Evolutionary conservation across 2,113 vertebrate genomes (phyloP), one percentile per base, ranked within the genome.

Genomic region (Hyaena hyaena): DNA sequence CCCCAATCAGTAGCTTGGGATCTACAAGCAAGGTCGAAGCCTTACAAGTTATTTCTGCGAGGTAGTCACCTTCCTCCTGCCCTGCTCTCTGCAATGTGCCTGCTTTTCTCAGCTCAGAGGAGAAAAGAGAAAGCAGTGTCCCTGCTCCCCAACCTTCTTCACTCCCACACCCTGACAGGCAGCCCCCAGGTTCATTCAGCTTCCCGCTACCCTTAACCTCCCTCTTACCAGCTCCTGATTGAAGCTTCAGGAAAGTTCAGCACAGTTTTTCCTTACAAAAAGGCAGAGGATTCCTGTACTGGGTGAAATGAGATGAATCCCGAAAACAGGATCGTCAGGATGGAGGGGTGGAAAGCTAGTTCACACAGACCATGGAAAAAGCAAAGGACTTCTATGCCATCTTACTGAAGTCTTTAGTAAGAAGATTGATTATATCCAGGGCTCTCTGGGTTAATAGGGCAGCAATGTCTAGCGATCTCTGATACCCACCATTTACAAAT

Each of bases 1-100:
- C 11, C 50, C 69, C 35, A 96, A 87, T 97, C 65, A 81, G 61
- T 84, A 96, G 43, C 68, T 96, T 89, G 66, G n/a, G 35, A 83
- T 80, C 93, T 97, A 90, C 43, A 84, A 92, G 71, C 26, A 90
- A 84, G 31, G 65, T 48, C 4, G 7, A 96, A 45, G 28, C 31
- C 65, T 86, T 79, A 76, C 53, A 96, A 77, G 21, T 16, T 95
- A 63, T 61, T 45, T 88, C 58, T 55, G 35, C 5, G 80, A 93
- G 53, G 35, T 48, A 58, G 26, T 77, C 71, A 23, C 71, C 50
- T 16, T 82, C 61, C 73, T 89, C 87, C 58, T 76, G 21, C 21
- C 90, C 55, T 77, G n/a, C 43, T 82, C 79, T 87, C 48, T 80
- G n/a, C 15, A 87, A 50, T 89, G 77, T 50, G 2, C 39, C 33